These are phyloP conservation scores for Leptinotarsa juncta DNA, from an alignment of 2,888 invertebrate species.

Conservation along the genomic window DNA sequence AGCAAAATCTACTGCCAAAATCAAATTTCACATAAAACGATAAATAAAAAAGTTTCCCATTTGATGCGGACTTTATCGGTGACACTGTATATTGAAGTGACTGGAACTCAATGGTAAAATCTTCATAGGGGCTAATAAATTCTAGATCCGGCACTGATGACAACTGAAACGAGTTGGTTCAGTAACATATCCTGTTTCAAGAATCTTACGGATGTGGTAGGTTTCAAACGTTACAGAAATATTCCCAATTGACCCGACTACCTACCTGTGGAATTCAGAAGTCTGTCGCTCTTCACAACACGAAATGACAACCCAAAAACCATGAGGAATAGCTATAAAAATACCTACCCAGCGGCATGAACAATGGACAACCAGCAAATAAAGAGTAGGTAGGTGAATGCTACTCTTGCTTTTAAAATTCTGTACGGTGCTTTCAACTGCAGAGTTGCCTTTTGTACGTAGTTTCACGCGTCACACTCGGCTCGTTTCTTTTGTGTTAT, in stretches of 20 bases:
- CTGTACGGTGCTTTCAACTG: not conserved
- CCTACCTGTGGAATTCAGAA: not conserved
- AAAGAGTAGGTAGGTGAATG: not conserved
- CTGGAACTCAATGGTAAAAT: too few relatives aligned
- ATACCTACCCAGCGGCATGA: not conserved
- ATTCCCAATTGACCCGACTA: not conserved
- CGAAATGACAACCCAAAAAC: too few relatives aligned
- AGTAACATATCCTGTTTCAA: not conserved
- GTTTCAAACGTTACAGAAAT: not conserved
- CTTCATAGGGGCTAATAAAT: not conserved
- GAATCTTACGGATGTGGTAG: not conserved
- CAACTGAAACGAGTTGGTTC: too few relatives aligned
- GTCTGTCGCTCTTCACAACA: not conserved
- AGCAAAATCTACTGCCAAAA: too few relatives aligned
- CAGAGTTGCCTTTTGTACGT: not conserved
- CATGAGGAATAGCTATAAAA: too few relatives aligned
- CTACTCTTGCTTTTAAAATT: not conserved
- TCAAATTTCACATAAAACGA: too few relatives aligned
- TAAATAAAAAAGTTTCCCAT: too few relatives aligned
- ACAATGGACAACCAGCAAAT: not conserved
- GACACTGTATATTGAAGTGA: not conserved
- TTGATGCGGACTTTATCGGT: too few relatives aligned
- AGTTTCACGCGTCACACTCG: not conserved
- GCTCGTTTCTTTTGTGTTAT: slow-evolving; percentile 3
- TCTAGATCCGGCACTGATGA: too few relatives aligned